Conservation (phyloP, 2,113 vertebrate genomes). For the Periophthalmus modestus region DNA sequence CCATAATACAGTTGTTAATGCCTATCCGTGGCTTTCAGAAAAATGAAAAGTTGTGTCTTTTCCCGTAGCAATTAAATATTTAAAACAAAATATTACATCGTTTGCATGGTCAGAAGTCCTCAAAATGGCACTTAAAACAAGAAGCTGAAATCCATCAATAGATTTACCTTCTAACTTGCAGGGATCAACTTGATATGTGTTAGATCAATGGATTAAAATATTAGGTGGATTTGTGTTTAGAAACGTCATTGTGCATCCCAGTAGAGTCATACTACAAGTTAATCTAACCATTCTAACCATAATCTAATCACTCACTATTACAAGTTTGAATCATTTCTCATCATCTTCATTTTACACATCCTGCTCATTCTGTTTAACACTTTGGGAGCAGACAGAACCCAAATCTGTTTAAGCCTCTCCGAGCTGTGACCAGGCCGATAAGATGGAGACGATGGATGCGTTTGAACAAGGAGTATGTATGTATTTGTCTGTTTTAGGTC, state of each 20-base stretch:
- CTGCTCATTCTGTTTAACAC: slow-evolving; percentile 73
- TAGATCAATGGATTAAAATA: slow-evolving; percentile 55
- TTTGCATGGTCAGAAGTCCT: too few relatives aligned
- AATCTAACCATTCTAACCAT: slow-evolving; percentile 48
- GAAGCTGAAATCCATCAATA: neutral
- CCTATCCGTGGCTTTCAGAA: too few relatives aligned
- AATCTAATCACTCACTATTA: neutral
- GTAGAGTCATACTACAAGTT: slow-evolving; percentile 59
- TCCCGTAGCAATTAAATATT: too few relatives aligned
- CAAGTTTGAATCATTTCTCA: slow-evolving; percentile 58
- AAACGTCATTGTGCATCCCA: slow-evolving; percentile 29
- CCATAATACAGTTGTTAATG: too few relatives aligned
- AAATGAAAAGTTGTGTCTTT: too few relatives aligned
- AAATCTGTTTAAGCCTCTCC: slow-evolving; percentile 75
- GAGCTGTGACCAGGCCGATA: slow-evolving; percentile 60
- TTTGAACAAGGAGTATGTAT: slow-evolving; percentile 23
- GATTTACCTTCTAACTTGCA: slow-evolving; percentile 34
- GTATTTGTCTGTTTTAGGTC: too few relatives aligned
- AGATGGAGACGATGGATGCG: slow-evolving; percentile 53
- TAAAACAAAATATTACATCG: too few relatives aligned
- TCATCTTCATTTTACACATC: slow-evolving; percentile 39
- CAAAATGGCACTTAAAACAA: too few relatives aligned
- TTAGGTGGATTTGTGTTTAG: slow-evolving; percentile 25
- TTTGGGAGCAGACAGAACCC: slow-evolving; percentile 68
- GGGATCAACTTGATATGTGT: slow-evolving; percentile 48